Conservation (phyloP, 2,113 vertebrate genomes). For the Pollachius pollachius region DNA sequence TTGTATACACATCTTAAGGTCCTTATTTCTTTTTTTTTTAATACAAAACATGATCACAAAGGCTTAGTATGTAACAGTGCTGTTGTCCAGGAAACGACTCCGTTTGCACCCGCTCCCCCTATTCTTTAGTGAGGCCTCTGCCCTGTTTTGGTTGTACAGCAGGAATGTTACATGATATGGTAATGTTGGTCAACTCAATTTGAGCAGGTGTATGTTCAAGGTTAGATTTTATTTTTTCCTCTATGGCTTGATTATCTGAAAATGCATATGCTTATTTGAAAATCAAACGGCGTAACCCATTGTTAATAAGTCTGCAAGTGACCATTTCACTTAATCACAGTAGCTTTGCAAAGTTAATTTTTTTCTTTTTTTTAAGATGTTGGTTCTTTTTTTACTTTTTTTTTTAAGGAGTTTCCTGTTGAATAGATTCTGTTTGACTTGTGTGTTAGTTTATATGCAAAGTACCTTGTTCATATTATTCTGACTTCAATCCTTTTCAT, state of each 20-base stretch:
- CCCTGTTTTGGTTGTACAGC: slow-evolving; percentile 81
- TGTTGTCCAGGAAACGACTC: slow-evolving; percentile 53
- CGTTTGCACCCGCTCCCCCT: slow-evolving; percentile 51
- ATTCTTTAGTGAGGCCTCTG: slow-evolving; percentile 79
- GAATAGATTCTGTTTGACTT: slow-evolving; percentile 84
- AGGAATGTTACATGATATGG: slow-evolving; percentile 80
- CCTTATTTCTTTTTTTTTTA: slow-evolving; percentile 44
- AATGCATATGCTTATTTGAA: slow-evolving; percentile 80
- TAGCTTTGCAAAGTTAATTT: slow-evolving; percentile 71
- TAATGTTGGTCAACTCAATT: slow-evolving; percentile 82
- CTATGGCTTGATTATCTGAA: slow-evolving; percentile 81
- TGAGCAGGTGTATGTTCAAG: slow-evolving; percentile 91
- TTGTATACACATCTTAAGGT: slow-evolving; percentile 34
- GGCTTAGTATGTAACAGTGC: slow-evolving; percentile 61
- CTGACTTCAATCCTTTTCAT: slow-evolving; percentile 98
- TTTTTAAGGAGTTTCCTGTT: slow-evolving; percentile 68
- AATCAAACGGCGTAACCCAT: slow-evolving; percentile 82
- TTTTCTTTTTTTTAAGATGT: slow-evolving; percentile 87
- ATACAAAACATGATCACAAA: slow-evolving; percentile 61
- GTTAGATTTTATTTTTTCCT: slow-evolving; percentile 76
- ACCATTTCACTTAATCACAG: slow-evolving; percentile 73
- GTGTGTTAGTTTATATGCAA: slow-evolving; percentile 93
- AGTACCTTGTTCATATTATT: slow-evolving; percentile 94
- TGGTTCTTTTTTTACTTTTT: slow-evolving; percentile 76
- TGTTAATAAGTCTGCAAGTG: slow-evolving; percentile 84